phyloP scores from a whole-genome alignment of 2,797 vertebrate species.

The Pangasius djambal region DNA sequence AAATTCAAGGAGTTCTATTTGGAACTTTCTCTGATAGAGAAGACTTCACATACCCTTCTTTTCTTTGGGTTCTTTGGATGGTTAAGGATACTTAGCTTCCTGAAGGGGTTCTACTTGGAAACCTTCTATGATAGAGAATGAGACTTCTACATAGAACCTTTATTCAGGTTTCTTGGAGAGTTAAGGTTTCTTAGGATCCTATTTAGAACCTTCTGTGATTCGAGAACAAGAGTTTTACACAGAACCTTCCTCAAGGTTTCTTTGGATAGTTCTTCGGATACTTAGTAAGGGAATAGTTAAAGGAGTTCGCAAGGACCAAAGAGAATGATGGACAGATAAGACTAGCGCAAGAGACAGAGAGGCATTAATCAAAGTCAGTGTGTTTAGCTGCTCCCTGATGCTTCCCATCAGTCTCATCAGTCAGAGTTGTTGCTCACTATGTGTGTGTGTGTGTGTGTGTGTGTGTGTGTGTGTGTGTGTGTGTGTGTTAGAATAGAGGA shows the following conservation, averaged over 20 bases:
- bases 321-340: constrained; percentile 64
- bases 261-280: background rate
- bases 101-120: background rate
- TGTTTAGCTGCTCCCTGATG: constrained; percentile 18
- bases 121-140: background rate
- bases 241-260: background rate
- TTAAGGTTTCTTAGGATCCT: background rate
- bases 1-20: background rate
- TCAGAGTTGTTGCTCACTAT: background rate
- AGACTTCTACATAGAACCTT: background rate
- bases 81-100: background rate
- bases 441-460: background rate
- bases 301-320: constrained; percentile 62
- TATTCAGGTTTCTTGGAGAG: background rate
- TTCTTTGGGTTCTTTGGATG: background rate
- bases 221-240: background rate
- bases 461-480: background rate
- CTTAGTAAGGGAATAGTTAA: constrained; percentile 63
- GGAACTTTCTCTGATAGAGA: background rate
- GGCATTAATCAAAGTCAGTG: constrained; percentile 7
- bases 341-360: constrained; percentile 55
- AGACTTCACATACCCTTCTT: background rate
- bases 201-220: background rate
- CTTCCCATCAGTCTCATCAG: background rate
- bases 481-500: background rate